Base-by-base conservation (phyloP, 2,888 invertebrate genomes). In the Spodoptera exigua region DNA sequence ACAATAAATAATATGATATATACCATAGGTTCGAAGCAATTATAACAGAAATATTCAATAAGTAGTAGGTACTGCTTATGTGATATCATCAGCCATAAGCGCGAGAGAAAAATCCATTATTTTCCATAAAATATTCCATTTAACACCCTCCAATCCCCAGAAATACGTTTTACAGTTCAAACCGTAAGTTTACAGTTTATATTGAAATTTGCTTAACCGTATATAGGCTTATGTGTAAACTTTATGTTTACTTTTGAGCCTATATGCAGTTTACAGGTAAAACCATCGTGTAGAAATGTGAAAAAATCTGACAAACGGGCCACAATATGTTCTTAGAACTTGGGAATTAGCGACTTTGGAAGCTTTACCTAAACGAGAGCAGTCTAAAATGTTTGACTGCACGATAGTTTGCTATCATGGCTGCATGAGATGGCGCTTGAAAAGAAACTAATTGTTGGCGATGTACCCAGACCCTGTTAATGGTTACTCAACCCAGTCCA, bases 21-120 rank as follows among this genome's bases (percentile, higher is more conserved):
- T 71, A 71, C 77, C 76, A 74, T 80, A 78, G 78, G 76, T 80
- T 81, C 67, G 77, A 83, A 82, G 82, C 84, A 72, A 71, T 63
- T 58, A 21, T 27, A 72, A 71, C 39, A 49, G 53, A 71, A 74
- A 60, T 58, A 60, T 60, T 39, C 37, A 59, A 62, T 60, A 41
- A 49, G 49, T 41, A 52, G 47, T 27, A 27, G 27, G 7, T 49
- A 59, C 18, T 40, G 65, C 57, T 63, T 39, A 58, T 57, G 43
- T 62, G 32, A 56, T 55, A 56, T 27, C 47, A 32, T 53, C 45
- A 65, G 61, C 57, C 71, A 57, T 34, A 75, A 78, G 78, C 76
- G 37, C 17, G 44, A 61, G 49, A 60, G 40, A 52, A 61, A 56
- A 34, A 48, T 41, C 11, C 27, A 51, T 18, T 49, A 41, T 52